Conservation (phyloP, 2,888 invertebrate species). For the Apocheima hispidaria region DNA sequence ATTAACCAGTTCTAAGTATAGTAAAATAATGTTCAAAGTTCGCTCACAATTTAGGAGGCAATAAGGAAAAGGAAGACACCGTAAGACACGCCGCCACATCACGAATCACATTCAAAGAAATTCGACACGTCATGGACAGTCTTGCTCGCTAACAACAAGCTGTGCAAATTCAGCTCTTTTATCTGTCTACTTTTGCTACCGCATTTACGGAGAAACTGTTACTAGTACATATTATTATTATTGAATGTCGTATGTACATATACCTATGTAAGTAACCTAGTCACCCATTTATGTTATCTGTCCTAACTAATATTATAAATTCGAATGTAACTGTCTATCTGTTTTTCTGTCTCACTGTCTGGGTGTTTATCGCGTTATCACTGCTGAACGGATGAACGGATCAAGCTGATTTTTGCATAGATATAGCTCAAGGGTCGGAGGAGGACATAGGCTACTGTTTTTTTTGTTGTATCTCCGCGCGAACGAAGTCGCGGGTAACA, state of each 20-base stretch:
- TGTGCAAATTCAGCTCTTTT: slow-evolving; percentile 8
- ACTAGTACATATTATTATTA: not conserved
- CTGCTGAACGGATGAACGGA: no score
- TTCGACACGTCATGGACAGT: slow-evolving; percentile 22
- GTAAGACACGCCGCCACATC: slow-evolving; percentile 23
- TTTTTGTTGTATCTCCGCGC: no score
- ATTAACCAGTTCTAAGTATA: slow-evolving; percentile 18
- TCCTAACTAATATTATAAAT: no score
- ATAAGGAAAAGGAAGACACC: slow-evolving; percentile 31
- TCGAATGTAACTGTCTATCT: no score
- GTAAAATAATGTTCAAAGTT: slow-evolving; percentile 20
- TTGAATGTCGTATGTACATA: not conserved
- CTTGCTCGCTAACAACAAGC: slow-evolving; percentile 17
- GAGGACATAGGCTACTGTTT: no score
- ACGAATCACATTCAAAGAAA: slow-evolving; percentile 25
- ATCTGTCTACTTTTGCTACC: slow-evolving; percentile 11
- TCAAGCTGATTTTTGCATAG: no score
- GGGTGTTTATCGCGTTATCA: no score
- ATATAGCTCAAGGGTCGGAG: no score
- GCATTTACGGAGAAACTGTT: slow-evolving; percentile 11
- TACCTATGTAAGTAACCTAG: slow-evolving; percentile 2
- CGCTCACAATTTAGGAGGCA: slow-evolving; percentile 18
- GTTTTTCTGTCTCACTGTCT: no score
- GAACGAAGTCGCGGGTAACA: no score
- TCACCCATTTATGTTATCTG: slow-evolving; percentile 10